Base-by-base conservation (phyloP, 2,113 vertebrate species). In the Aldabrachelys gigantea region DNA sequence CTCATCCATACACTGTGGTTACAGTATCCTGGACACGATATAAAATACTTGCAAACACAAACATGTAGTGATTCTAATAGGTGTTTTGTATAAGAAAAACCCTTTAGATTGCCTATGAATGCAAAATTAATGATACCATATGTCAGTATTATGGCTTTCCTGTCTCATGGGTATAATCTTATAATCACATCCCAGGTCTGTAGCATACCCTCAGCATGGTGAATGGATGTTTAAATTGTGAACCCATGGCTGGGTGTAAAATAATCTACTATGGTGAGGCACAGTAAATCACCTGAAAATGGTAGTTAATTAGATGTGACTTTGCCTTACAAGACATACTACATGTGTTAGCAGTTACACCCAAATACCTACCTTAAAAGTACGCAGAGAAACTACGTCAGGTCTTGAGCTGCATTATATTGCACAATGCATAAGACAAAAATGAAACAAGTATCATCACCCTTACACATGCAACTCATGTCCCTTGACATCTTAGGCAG, bases 301-400 rank as follows among this genome's bases (percentile, higher is more conserved):
- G 79, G 38, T 56, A 96, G 89, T 89, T 85, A 82, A 81, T 38
- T 54, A 82, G 52, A 56, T 25, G n/a, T 56, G 80, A 84, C 53
- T 21, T 57, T 82, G 90, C 14, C 38, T 96, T 80, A 79, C 53
- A 81, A 41, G 89, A 91, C 50, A 72, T 53, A 75, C 93, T 95
- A 96, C 90, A 3, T 80, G 9, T 41, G 62, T 84, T 96, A 94
- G 81, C 38, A 92, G 89, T 65, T 93, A 89, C 96, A 85, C 97
- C 97, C 81, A 80, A 44, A 80, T 75, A 94, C 85, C 95, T 93
- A 87, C 80, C 89, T 95, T 96, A 95, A 80, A 96, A 92, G 91
- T 89, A 83, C 53, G 95, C 2, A 27, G 65, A 27, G 65, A 84
- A 83, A 93, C 91, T 92, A 54, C 78, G 21, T 65, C 89, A 3